These are phyloP conservation scores for Gallinago undulata DNA, from an alignment of 2,113 vertebrate genomes.

Conservation along the genomic window DNA sequence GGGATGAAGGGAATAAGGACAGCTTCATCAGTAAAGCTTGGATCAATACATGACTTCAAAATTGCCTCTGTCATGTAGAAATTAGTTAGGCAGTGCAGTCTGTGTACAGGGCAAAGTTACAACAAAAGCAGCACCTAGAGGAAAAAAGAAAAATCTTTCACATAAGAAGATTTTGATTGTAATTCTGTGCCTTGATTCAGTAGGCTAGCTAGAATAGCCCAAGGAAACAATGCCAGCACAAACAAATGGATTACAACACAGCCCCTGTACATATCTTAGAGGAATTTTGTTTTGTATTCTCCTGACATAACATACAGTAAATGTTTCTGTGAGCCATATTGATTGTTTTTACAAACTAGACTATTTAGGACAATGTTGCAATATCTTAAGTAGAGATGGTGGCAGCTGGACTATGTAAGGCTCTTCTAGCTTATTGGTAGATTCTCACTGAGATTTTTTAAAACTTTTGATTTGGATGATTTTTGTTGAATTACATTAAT, in stretches of 20 bases:
- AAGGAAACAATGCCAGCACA: background rate
- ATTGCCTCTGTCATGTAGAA: background rate
- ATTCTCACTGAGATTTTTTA: background rate
- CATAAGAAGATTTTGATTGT: background rate
- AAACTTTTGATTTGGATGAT: background rate
- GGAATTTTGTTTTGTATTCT: background rate
- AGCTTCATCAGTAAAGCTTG: background rate
- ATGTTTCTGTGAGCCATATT: background rate
- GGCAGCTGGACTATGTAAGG: background rate
- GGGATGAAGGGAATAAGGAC: background rate
- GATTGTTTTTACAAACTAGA: background rate
- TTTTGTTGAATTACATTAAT: conserved; percentile 4
- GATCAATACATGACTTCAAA: background rate
- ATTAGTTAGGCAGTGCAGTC: background rate
- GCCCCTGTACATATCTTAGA: background rate
- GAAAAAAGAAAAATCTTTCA: background rate
- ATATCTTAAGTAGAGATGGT: background rate
- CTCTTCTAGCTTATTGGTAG: background rate
- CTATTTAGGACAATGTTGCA: background rate
- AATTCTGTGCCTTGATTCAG: background rate
- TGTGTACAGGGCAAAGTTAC: background rate
- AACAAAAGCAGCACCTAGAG: background rate
- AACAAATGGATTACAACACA: background rate
- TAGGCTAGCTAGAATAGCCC: background rate
- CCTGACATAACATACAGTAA: background rate